These are phyloP conservation scores for Indri indri DNA, from an alignment of 2,113 vertebrate species.

Conservation along the genomic window DNA sequence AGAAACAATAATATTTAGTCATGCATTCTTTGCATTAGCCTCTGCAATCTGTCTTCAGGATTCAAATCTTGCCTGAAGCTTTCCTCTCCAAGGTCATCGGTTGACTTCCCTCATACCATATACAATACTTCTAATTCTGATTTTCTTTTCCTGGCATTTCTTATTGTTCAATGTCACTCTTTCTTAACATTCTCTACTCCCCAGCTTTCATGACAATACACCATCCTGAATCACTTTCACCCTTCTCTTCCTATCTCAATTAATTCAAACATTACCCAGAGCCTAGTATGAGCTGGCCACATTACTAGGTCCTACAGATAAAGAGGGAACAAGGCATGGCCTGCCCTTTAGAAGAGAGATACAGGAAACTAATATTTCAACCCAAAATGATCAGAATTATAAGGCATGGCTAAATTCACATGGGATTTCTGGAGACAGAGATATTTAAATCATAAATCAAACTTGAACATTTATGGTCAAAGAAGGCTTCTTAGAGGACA, in stretches of 20 bases:
- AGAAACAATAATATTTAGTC: not conserved
- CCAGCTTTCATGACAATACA: not conserved
- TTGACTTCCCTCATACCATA: not conserved
- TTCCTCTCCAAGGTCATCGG: not conserved
- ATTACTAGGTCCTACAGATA: not conserved
- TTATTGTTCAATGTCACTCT: not conserved
- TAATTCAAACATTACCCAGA: not conserved
- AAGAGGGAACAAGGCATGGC: not conserved
- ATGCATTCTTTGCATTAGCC: not conserved
- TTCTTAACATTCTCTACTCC: not conserved
- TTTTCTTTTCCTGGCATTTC: not conserved
- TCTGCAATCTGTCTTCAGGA: not conserved
- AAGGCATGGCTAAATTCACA: not conserved
- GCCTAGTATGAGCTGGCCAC: not conserved
- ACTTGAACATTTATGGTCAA: not conserved
- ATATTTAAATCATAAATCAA: not conserved
- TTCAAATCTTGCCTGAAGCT: not conserved
- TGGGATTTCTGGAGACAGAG: not conserved
- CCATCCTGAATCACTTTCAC: not conserved
- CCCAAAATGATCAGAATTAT: not conserved
- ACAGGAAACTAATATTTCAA: not conserved
- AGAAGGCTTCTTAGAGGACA: not conserved
- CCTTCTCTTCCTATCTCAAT: not conserved
- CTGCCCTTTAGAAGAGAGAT: not conserved
- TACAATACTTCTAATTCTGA: not conserved